Evolutionary conservation across 2,113 vertebrate species (phyloP).

Genomic region (rat (Rattus norvegicus)): GRCr8 NC_086027.1:51977001-51977500

Average conservation of each 20-base stretch:
- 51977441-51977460: constrained; percentile 66
- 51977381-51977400: constrained; percentile 58
- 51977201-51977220: constrained; percentile 33
- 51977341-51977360: background rate
- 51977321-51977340: background rate
- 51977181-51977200: constrained; percentile 40
- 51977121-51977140: constrained; percentile 41
- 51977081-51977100: constrained; percentile 9
- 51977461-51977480: constrained; percentile 66
- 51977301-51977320: background rate
- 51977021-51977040: constrained; percentile 14
- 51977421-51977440: constrained; percentile 59
- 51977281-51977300: constrained; percentile 52
- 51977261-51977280: constrained; percentile 49
- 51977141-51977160: constrained; percentile 16
- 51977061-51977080: background rate
- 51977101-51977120: background rate
- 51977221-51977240: constrained; percentile 24
- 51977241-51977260: constrained; percentile 53
- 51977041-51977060: background rate
- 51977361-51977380: background rate
- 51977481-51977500: constrained; percentile 71
- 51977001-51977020: constrained; percentile 2
- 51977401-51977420: constrained; percentile 71
- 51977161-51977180: constrained; percentile 10